Evolutionary conservation across 2,888 invertebrate genomes (phyloP).

Genomic region (Tetranychus truncatus): DNA sequence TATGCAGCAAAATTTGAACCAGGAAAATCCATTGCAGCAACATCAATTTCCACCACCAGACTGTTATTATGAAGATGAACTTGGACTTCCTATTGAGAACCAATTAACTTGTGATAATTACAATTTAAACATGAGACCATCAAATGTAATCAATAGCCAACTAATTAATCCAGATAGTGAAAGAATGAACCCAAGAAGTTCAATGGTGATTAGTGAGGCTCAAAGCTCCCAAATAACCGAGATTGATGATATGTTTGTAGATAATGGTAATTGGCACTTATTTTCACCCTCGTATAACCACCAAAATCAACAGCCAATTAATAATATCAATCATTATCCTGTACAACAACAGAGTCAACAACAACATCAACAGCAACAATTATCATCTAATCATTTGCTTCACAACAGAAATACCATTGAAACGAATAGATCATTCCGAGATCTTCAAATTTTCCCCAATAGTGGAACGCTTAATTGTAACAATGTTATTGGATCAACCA

Average conservation of each 20-base stretch:
- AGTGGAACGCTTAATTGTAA: neutral
- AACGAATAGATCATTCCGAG: neutral
- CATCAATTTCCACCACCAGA: neutral
- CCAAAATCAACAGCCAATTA: neutral
- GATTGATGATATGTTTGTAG: neutral
- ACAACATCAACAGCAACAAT: neutral
- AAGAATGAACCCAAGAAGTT: neutral
- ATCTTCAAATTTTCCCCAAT: constrained; percentile 1
- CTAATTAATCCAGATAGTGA: neutral
- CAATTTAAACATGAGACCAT: neutral
- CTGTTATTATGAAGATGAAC: neutral
- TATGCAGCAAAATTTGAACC: neutral
- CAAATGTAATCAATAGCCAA: neutral
- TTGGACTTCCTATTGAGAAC: neutral
- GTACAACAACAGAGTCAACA: too few species aligned
- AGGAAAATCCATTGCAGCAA: neutral
- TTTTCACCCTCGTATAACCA: neutral
- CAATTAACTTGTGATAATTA: neutral
- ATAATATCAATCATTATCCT: too few species aligned
- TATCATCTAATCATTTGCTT: neutral
- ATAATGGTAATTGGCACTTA: neutral
- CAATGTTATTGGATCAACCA: neutral
- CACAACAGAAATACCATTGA: neutral
- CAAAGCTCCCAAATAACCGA: neutral
- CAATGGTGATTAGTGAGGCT: neutral